Evolutionary conservation across 1,140 invertebrate species (phyloP).

Genomic region (Hyposmocoma kahamanoa): DNA sequence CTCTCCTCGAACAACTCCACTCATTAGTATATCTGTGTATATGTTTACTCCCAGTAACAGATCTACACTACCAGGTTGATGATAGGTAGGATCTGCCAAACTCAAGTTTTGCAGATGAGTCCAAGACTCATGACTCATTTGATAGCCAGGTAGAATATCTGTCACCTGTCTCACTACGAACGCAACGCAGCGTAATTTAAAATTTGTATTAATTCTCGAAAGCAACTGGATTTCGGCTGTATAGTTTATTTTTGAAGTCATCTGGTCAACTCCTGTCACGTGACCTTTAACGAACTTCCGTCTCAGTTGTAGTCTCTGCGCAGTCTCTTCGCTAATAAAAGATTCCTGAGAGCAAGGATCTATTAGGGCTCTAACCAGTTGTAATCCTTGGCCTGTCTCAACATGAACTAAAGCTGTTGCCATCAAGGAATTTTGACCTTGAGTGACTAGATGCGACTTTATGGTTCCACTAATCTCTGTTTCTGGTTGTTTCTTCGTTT

Average conservation of each 20-base stretch:
- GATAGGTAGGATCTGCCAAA: conserved; percentile 26
- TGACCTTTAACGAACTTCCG: not conserved
- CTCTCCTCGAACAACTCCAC: conserved; percentile 22
- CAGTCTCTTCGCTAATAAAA: not conserved
- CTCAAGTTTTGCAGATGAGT: conserved; percentile 21
- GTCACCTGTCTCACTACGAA: not conserved
- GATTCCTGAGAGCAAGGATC: not conserved
- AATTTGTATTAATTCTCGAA: not conserved
- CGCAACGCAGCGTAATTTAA: not conserved
- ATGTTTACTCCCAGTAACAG: conserved; percentile 27
- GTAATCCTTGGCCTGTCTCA: not conserved
- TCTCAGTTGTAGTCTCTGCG: not conserved
- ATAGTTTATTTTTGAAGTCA: not conserved
- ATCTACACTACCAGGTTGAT: conserved; percentile 22
- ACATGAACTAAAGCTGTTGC: not conserved
- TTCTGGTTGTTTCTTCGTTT: too few relatives aligned
- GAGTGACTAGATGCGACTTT: not conserved
- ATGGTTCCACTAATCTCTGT: too few relatives aligned
- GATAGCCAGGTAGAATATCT: not conserved
- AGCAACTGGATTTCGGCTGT: not conserved
- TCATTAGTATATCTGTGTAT: conserved; percentile 24
- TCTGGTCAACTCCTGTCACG: not conserved
- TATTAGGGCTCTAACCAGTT: not conserved
- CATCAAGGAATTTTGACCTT: not conserved
- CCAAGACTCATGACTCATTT: conserved; percentile 8